A percentile compares a stretch with the other conserved stretches of the same genome.
Conservation (phyloP, 2,888 invertebrate genomes). For the Silvanus unidentatus region DNA sequence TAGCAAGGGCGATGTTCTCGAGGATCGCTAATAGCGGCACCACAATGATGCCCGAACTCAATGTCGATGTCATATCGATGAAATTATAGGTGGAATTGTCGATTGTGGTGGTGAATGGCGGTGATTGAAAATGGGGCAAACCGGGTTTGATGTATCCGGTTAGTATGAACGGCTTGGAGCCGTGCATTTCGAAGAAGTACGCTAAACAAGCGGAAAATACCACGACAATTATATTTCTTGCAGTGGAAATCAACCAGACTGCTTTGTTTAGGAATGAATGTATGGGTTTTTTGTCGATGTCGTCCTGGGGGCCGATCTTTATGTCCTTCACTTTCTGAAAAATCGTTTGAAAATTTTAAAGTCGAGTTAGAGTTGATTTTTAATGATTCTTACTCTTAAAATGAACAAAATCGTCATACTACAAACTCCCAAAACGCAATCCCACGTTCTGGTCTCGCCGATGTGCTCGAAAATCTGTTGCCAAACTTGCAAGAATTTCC, state of each 20-base stretch:
- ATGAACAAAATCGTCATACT: slow-evolving; percentile 65
- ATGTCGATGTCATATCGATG: slow-evolving; percentile 52
- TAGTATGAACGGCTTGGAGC: slow-evolving; percentile 56
- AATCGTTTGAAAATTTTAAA: slow-evolving; percentile 5
- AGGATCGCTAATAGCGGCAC: slow-evolving; percentile 62
- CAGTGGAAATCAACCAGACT: slow-evolving; percentile 68
- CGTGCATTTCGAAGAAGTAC: slow-evolving; percentile 57
- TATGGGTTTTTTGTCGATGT: slow-evolving; percentile 43
- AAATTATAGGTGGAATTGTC: slow-evolving; percentile 53
- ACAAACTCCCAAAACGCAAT: slow-evolving; percentile 60
- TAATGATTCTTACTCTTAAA: slow-evolving; percentile 52
- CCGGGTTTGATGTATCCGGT: slow-evolving; percentile 68
- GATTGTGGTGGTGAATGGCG: slow-evolving; percentile 61
- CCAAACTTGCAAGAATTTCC: slow-evolving; percentile 68
- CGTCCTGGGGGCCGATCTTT: slow-evolving; percentile 45
- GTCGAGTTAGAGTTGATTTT: slow-evolving; percentile 1
- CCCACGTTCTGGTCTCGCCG: slow-evolving; percentile 63
- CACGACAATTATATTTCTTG: slow-evolving; percentile 71
- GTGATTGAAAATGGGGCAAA: slow-evolving; percentile 57
- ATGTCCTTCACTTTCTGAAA: slow-evolving; percentile 69
- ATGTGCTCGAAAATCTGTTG: slow-evolving; percentile 65
- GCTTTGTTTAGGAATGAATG: slow-evolving; percentile 51
- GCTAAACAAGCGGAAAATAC: slow-evolving; percentile 62
- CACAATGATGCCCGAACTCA: slow-evolving; percentile 61
- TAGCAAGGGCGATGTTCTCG: slow-evolving; percentile 67